A percentile compares a stretch with the other conserved stretches of the same genome.
These are phyloP conservation scores for Euzetes globulus DNA, from an alignment of 2,888 invertebrate species.

Conservation along the genomic window DNA sequence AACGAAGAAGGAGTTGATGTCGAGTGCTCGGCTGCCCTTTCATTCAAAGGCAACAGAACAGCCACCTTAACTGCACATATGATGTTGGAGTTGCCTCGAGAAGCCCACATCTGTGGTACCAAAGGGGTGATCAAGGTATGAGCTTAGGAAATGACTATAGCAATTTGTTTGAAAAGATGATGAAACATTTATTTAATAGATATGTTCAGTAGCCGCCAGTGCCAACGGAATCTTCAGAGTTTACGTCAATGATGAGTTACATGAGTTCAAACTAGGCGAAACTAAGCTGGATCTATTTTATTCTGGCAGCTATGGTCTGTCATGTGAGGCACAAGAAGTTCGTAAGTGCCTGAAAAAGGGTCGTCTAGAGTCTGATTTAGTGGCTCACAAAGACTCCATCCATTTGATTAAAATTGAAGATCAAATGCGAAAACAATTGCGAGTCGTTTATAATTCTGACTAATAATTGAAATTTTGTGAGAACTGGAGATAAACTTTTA, in stretches of 20 bases:
- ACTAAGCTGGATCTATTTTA: too few relatives aligned
- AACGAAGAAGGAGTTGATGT: conserved; percentile 64
- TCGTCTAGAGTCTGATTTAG: conserved; percentile 61
- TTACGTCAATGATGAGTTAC: too few relatives aligned
- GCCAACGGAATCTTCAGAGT: too few relatives aligned
- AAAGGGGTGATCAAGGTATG: conserved; percentile 59
- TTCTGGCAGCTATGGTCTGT: conserved; percentile 52
- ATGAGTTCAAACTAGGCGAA: too few relatives aligned
- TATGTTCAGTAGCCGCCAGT: too few relatives aligned
- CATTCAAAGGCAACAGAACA: conserved; percentile 58
- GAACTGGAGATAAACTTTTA: too few relatives aligned
- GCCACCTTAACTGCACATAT: conserved; percentile 53
- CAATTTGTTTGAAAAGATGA: too few relatives aligned
- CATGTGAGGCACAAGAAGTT: conserved; percentile 70
- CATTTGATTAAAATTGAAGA: conserved; percentile 64
- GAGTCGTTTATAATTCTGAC: conserved; percentile 51
- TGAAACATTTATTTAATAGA: too few relatives aligned
- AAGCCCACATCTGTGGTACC: conserved; percentile 60
- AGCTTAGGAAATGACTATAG: too few relatives aligned
- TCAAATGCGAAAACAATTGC: conserved; percentile 61
- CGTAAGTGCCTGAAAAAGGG: conserved; percentile 62
- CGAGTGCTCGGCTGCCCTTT: conserved; percentile 59
- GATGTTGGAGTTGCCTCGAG: conserved; percentile 55
- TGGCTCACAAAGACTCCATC: conserved; percentile 61
- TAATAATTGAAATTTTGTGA: too few relatives aligned